Evolutionary conservation across 2,113 vertebrate species (phyloP).

Genomic region (Arothron firmamentum): DNA sequence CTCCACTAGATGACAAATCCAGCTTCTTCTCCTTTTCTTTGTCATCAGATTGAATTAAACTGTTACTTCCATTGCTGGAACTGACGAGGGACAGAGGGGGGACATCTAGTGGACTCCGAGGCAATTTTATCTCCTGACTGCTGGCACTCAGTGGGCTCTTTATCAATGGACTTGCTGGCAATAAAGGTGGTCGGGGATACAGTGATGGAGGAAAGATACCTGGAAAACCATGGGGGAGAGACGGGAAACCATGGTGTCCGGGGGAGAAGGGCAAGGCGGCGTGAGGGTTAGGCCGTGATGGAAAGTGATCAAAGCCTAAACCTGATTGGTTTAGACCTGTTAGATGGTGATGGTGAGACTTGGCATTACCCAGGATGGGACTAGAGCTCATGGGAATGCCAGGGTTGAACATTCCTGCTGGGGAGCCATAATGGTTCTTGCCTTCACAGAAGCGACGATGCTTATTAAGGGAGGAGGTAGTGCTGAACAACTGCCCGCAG

Average conservation of each 20-base stretch:
- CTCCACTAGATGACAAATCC: slow-evolving; percentile 78
- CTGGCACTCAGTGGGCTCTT: slow-evolving; percentile 87
- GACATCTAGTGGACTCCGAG: slow-evolving; percentile 82
- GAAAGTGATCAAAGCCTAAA: slow-evolving; percentile 94
- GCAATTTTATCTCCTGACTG: slow-evolving; percentile 84
- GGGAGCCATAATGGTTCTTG: slow-evolving; percentile 92
- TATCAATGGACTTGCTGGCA: slow-evolving; percentile 88
- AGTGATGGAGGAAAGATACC: slow-evolving; percentile 91
- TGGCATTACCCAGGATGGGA: slow-evolving; percentile 90
- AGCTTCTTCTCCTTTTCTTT: slow-evolving; percentile 78
- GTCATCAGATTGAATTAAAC: slow-evolving; percentile 72
- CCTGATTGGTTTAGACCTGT: slow-evolving; percentile 83
- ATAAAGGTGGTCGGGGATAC: slow-evolving; percentile 90
- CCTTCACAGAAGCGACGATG: slow-evolving; percentile 99
- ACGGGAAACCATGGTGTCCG: slow-evolving; percentile 78
- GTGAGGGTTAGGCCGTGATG: slow-evolving; percentile 84
- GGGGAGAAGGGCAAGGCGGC: slow-evolving; percentile 85
- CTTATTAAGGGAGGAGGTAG: slow-evolving; percentile 99
- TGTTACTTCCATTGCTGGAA: slow-evolving; percentile 71
- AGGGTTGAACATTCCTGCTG: slow-evolving; percentile 83
- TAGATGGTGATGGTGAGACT: slow-evolving; percentile 77
- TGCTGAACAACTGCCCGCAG: slow-evolving; percentile 99
- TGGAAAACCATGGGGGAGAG: slow-evolving; percentile 83
- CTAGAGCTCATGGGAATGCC: slow-evolving; percentile 90
- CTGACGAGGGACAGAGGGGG: slow-evolving; percentile 82